Evolutionary conservation across 2,888 invertebrate species (phyloP).

Genomic region (Crossocerus cetratus): DNA sequence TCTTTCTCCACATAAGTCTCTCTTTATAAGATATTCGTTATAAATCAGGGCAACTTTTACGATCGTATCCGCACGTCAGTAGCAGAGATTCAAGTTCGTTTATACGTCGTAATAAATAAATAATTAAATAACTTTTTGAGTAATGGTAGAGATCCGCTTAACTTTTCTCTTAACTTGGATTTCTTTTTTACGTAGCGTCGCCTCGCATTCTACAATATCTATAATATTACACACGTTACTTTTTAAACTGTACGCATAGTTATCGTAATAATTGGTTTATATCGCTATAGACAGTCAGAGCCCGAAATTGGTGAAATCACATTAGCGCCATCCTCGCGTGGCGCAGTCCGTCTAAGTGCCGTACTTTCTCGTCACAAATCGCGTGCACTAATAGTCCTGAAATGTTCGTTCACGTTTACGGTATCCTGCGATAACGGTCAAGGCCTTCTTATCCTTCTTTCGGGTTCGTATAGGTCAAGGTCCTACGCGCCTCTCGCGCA

Average conservation of each 20-base stretch:
- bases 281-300: conserved; percentile 72
- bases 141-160: conserved; percentile 68
- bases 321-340: conserved; percentile 31
- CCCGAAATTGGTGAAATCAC: conserved; percentile 55
- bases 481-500: conserved; percentile 20
- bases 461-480: conserved; percentile 22
- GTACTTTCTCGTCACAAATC: conserved; percentile 17
- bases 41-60: conserved; percentile 68
- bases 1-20: conserved; percentile 53
- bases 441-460: conserved; percentile 45
- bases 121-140: conserved; percentile 74
- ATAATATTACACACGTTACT: conserved; percentile 76
- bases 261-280: conserved; percentile 73
- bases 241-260: conserved; percentile 74
- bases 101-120: conserved; percentile 76
- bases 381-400: not conserved
- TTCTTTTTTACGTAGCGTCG: conserved; percentile 65
- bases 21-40: conserved; percentile 66
- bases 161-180: conserved; percentile 61
- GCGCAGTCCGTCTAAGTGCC: conserved; percentile 23
- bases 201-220: conserved; percentile 70
- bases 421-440: conserved; percentile 40
- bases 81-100: conserved; percentile 72
- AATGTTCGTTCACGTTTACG: conserved; percentile 3
- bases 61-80: conserved; percentile 63